Percentiles rank a stretch among this genome's conserved stretches.
phyloP scores from a whole-genome alignment of 2,113 vertebrate species.

The Ageneiosus marmoratus region DNA sequence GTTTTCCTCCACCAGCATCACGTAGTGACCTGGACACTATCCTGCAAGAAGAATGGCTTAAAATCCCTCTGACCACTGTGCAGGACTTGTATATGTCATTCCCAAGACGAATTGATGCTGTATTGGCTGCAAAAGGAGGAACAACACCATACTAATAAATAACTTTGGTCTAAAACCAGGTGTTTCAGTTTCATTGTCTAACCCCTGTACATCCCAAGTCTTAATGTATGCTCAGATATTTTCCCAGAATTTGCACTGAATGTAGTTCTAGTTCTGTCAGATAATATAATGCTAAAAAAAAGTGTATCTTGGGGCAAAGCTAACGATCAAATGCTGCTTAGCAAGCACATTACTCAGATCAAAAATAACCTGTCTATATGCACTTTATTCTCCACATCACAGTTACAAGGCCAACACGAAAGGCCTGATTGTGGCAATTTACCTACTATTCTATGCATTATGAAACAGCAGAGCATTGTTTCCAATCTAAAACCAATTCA shows the following conservation, averaged over 20 bases:
- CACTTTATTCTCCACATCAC: conserved; percentile 10
- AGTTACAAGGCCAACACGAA: background rate
- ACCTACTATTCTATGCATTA: background rate
- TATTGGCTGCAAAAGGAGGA: too few species aligned
- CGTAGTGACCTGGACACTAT: too few species aligned
- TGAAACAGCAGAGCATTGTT: background rate
- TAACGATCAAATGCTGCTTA: conserved; percentile 28
- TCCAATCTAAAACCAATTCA: background rate
- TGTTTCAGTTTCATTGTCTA: too few species aligned
- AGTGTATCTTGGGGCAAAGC: conserved; percentile 18
- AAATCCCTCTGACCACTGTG: too few species aligned
- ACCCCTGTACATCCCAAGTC: too few species aligned
- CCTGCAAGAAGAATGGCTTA: too few species aligned
- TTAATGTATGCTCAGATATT: background rate
- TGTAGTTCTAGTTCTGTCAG: conserved; percentile 10
- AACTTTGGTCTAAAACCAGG: too few species aligned
- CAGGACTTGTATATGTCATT: too few species aligned
- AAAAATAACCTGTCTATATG: background rate
- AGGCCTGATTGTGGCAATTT: background rate
- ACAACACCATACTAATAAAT: too few species aligned
- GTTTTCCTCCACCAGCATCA: too few species aligned
- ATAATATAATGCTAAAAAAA: conserved; percentile 6
- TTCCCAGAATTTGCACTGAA: background rate
- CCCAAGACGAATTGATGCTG: too few species aligned
- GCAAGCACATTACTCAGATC: conserved; percentile 1